Conservation (phyloP, 2,113 vertebrate genomes). For the Melozone crissalis region DNA sequence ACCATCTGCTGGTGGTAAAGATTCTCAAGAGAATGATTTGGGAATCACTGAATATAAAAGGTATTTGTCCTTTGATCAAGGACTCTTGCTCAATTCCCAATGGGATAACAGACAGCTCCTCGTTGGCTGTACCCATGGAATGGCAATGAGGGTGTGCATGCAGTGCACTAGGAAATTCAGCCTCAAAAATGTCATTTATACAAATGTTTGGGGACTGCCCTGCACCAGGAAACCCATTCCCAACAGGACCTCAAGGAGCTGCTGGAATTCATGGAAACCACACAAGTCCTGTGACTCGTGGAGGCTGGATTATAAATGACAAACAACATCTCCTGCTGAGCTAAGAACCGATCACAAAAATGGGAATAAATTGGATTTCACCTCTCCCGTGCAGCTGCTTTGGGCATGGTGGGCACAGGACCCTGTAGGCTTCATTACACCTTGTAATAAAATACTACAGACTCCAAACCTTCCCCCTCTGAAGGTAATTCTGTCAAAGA, state of each 20-base stretch:
- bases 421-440: background rate
- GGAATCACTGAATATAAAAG: background rate
- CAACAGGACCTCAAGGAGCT: background rate
- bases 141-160: background rate
- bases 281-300: fast-evolving
- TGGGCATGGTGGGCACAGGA: background rate
- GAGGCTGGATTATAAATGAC: background rate
- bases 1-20: background rate
- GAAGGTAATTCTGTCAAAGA: background rate
- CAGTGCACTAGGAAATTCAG: background rate
- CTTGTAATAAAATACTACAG: background rate
- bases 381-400: background rate
- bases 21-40: background rate
- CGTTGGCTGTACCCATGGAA: background rate
- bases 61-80: conserved; percentile 41
- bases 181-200: background rate
- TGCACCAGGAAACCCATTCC: background rate
- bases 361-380: background rate
- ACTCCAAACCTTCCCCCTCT: background rate
- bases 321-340: background rate
- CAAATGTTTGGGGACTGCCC: background rate
- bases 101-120: background rate
- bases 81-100: background rate
- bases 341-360: background rate
- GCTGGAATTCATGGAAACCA: background rate